Percentiles rank a stretch among this genome's conserved stretches.
Evolutionary conservation across 2,797 vertebrate genomes (phyloP).

Genomic region (Pangasius macronema): DNA sequence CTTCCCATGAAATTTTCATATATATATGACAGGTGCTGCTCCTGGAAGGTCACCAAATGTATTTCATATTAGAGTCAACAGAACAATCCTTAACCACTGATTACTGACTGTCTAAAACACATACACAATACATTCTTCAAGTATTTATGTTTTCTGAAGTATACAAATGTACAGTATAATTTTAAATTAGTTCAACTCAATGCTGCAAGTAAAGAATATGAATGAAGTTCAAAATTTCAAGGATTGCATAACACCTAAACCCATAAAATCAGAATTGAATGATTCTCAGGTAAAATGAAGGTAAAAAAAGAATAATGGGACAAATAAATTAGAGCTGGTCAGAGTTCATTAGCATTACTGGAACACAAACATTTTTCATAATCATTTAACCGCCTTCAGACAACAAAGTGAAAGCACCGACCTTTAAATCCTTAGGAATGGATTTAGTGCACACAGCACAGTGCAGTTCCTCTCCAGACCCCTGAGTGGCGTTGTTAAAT

Average conservation of each 20-base stretch:
- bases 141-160: too few species aligned
- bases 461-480: constrained; percentile 72
- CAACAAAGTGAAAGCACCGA: constrained; percentile 49
- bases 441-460: constrained; percentile 83
- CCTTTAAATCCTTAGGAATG: constrained; percentile 88
- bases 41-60: too few species aligned
- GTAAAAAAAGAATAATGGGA: neutral
- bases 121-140: too few species aligned
- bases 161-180: too few species aligned
- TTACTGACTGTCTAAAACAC: neutral
- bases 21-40: too few species aligned
- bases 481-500: constrained; percentile 64
- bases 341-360: neutral
- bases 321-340: neutral
- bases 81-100: neutral
- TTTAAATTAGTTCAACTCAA: neutral
- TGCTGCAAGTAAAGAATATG: neutral
- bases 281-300: neutral
- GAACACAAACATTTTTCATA: neutral
- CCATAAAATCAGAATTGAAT: neutral
- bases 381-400: neutral
- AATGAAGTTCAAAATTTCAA: neutral
- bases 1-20: too few species aligned
- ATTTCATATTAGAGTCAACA: neutral
- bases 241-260: neutral